A percentile compares a stretch with the other conserved stretches of the same genome.
Evolutionary conservation across 1,140 invertebrate species (phyloP).

Genomic region (Drosophila pandora): DNA sequence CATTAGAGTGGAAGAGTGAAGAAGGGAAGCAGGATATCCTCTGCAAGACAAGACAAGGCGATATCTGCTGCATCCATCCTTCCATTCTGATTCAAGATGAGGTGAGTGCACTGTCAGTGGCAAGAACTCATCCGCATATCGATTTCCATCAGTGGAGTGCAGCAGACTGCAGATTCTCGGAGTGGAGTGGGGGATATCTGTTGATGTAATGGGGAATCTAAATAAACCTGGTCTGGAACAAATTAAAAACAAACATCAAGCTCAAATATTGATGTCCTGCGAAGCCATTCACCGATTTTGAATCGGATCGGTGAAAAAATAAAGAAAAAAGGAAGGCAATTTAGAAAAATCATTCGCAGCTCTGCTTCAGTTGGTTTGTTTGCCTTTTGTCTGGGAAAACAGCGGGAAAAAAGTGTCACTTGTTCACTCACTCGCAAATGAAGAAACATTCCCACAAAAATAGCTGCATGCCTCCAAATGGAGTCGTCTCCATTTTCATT

Average conservation of each 20-base stretch:
- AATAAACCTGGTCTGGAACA: constrained; percentile 67
- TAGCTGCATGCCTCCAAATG: constrained; percentile 40
- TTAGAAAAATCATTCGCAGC: constrained; percentile 64
- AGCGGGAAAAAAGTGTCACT: constrained; percentile 62
- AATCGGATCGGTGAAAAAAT: constrained; percentile 35
- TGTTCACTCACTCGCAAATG: constrained; percentile 63
- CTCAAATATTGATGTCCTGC: constrained; percentile 74
- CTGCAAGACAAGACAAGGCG: background rate
- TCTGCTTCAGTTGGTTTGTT: constrained; percentile 22
- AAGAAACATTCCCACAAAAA: constrained; percentile 46
- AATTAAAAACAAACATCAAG: constrained; percentile 79
- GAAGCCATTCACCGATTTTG: constrained; percentile 52
- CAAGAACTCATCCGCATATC: constrained; percentile 42
- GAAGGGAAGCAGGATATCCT: background rate
- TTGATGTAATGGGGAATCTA: constrained; percentile 29
- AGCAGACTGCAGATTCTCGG: background rate
- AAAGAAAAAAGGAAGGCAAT: constrained; percentile 44
- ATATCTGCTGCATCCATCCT: background rate
- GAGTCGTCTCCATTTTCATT: constrained; percentile 55
- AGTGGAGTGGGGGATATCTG: constrained; percentile 8
- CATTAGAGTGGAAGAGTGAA: constrained; percentile 16
- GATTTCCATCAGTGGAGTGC: constrained; percentile 49
- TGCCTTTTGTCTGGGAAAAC: constrained; percentile 34
- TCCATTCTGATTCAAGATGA: background rate
- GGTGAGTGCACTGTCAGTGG: constrained; percentile 37